Evolutionary conservation across 2,797 vertebrate genomes (phyloP), one percentile per base, ranked within the genome.

Genomic region (Champsocephalus esox): DNA sequence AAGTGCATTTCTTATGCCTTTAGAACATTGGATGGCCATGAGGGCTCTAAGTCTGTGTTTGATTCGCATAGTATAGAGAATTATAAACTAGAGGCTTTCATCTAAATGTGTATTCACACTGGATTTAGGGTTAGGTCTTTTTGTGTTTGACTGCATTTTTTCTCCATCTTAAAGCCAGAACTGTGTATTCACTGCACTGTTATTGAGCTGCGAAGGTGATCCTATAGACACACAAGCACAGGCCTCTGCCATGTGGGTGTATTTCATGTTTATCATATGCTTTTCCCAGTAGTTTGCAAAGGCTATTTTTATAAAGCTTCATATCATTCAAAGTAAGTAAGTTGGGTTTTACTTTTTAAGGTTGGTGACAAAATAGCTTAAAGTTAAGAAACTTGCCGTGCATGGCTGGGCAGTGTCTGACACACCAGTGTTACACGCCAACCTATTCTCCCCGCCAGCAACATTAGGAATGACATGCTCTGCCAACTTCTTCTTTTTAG

Each of bases 31-130:
- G 72, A 91, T 93, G 91, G 91, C 91, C 91, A 93, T 89, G 87
- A 93, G 93, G 91, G 88, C 88, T 91, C 80, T 9, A 84, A 89
- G 89, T 90, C 88, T 91, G 87, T 41, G 86, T 93, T 93, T 93
- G 90, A 94, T 92, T 93, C 92, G 66, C 86, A 83, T 76, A 81
- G 91, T 86, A 92, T 89, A 91, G 91, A 92, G 89, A 93, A 90
- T 91, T 88, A 93, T 90, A 91, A 93, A 91, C 86, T 82, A 83
- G 79, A 83, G 61, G 87, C 91, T 92, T 94, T 93, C 86, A 91
- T 94, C 92, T 91, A 91, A 92, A 89, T 92, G 90, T 92, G 93
- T 90, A 91, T 93, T 94, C 93, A 93, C 88, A 54, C 85, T 92
- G 91, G 92, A 90, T 90, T 92, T 92, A 69, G 90, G 86, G 87